phyloP scores from a whole-genome alignment of 2,113 vertebrate species.

The Ramphastos sulfuratus region DNA sequence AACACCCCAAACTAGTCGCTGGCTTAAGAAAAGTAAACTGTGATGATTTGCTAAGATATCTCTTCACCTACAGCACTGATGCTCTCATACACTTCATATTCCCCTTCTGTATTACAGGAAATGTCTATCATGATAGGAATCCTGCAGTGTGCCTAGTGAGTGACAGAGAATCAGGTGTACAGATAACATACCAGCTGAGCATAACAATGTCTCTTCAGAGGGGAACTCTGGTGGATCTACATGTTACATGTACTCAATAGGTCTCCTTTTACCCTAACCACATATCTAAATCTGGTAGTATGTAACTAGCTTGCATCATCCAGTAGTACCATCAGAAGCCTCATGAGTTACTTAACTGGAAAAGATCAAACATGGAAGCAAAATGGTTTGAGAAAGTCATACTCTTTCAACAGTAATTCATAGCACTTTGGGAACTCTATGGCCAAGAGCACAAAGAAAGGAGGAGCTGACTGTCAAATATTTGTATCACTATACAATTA shows the following conservation, averaged over 20 bases:
- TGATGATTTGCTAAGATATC: background rate
- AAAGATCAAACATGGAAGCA: background rate
- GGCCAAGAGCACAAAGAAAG: background rate
- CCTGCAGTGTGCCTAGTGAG: background rate
- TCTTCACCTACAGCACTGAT: background rate
- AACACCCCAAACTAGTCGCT: accelerated
- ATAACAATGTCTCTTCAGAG: background rate
- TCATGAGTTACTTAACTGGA: background rate
- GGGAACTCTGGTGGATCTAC: background rate
- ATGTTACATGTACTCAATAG: background rate
- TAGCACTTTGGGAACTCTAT: background rate
- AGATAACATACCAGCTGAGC: background rate
- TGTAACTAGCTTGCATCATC: background rate
- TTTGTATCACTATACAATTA: background rate
- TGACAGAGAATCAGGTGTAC: background rate
- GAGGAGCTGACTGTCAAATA: background rate
- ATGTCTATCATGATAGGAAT: background rate
- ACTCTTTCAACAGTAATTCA: background rate
- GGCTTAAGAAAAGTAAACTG: background rate
- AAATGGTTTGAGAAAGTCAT: background rate
- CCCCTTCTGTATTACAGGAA: background rate
- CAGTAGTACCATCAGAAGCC: background rate
- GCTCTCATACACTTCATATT: background rate
- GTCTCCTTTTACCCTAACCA: background rate
- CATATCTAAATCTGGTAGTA: background rate